Evolutionary conservation across 1,140 invertebrate genomes (phyloP).

Genomic region (Rhynchophorus ferrugineus): DNA sequence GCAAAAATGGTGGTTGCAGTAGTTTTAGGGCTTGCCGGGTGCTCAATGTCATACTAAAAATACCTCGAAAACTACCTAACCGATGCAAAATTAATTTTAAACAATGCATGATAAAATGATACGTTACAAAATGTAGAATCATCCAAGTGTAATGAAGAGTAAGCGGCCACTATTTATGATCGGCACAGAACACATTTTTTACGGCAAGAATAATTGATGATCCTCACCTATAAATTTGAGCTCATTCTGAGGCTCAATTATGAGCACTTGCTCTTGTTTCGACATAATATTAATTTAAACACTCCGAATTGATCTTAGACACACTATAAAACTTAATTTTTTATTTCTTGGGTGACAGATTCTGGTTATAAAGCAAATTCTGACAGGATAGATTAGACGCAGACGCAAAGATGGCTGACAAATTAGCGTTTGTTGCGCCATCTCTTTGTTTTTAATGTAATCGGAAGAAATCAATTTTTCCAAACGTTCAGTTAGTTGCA

Average conservation of each 20-base stretch:
- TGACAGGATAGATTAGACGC: conserved; percentile 28
- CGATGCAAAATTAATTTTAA: not conserved
- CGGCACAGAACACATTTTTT: conserved; percentile 10
- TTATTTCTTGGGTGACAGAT: conserved; percentile 32
- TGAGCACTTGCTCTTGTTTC: conserved; percentile 55
- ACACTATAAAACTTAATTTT: conserved; percentile 29
- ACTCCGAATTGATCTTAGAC: conserved; percentile 27
- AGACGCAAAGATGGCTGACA: conserved; percentile 21
- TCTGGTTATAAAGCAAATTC: conserved; percentile 36
- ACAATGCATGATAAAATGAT: not conserved
- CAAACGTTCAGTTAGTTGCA: too few relatives aligned
- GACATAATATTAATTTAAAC: conserved; percentile 33
- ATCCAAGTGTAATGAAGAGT: not conserved
- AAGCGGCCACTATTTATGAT: conserved; percentile 25
- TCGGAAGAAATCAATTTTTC: too few relatives aligned
- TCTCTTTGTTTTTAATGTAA: too few relatives aligned
- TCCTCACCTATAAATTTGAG: conserved; percentile 64
- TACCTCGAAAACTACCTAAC: too few relatives aligned
- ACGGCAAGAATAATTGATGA: conserved; percentile 20
- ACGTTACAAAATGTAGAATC: not conserved
- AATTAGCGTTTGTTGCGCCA: too few relatives aligned
- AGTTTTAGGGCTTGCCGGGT: conserved; percentile 11
- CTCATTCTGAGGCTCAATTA: conserved; percentile 64
- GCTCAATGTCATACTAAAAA: conserved; percentile 8
- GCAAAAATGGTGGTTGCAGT: conserved; percentile 11